Conservation (phyloP, 2,797 vertebrate genomes). For the Epinephelus coioides region DNA sequence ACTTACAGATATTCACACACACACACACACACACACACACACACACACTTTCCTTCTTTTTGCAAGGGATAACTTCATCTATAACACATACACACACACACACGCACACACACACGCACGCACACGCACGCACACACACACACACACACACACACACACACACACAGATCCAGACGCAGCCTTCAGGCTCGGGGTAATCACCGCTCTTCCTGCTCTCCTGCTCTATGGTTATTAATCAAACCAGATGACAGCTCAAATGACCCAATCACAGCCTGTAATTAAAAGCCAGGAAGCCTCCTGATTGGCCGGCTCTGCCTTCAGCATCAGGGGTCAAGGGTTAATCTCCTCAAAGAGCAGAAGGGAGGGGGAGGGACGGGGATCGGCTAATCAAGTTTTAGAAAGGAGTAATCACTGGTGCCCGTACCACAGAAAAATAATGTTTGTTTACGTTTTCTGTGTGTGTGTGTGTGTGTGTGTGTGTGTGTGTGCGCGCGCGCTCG, state of each 20-base stretch:
- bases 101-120: constrained; percentile 19
- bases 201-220: constrained; percentile 60
- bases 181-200: constrained; percentile 61
- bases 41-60: constrained; percentile 19
- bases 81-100: constrained; percentile 11
- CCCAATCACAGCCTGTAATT: constrained; percentile 74
- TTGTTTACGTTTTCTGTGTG: constrained; percentile 4
- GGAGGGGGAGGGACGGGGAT: neutral
- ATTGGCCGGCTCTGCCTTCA: constrained; percentile 74
- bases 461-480: constrained; percentile 12
- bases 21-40: constrained; percentile 37
- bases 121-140: constrained; percentile 20
- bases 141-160: constrained; percentile 1
- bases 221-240: constrained; percentile 72
- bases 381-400: constrained; percentile 38
- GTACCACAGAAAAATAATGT: neutral
- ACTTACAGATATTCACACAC: constrained; percentile 20
- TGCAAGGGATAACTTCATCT: constrained; percentile 12
- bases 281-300: constrained; percentile 77
- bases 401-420: constrained; percentile 39
- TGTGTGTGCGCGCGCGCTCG: neutral
- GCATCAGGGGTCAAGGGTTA: constrained; percentile 75
- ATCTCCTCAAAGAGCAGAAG: constrained; percentile 59
- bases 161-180: constrained; percentile 19
- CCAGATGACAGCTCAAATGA: constrained; percentile 69